A percentile compares a stretch with the other conserved stretches of the same genome.
Conservation (phyloP, 2,113 vertebrate genomes). For the Illadopsis cleaveri region DNA sequence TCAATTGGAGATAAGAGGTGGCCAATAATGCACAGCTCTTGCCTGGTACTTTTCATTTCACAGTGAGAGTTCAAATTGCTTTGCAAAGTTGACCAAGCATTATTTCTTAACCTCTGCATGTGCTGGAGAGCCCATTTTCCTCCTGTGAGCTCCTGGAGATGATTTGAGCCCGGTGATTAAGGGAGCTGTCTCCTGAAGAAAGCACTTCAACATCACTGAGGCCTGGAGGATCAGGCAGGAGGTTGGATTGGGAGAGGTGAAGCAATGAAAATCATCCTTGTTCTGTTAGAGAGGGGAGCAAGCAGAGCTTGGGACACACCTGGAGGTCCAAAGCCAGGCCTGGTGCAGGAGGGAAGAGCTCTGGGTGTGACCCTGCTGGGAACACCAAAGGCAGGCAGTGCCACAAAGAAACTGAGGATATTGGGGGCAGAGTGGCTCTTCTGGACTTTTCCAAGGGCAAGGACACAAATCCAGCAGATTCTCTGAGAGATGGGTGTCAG, state of each 20-base stretch:
- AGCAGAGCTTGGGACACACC: neutral
- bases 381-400: neutral
- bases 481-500: neutral
- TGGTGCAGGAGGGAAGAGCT: neutral
- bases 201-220: neutral
- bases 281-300: neutral
- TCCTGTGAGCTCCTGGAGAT: neutral
- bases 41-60: neutral
- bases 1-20: conserved; percentile 19
- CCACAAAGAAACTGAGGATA: accelerated
- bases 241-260: no score
- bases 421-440: neutral
- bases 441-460: neutral
- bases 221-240: neutral
- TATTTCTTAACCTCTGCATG: neutral
- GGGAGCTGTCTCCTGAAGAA: neutral
- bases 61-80: neutral
- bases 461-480: neutral
- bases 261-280: neutral
- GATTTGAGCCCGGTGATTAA: neutral
- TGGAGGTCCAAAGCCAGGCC: neutral
- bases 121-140: neutral
- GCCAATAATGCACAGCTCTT: conserved; percentile 19
- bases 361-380: neutral
- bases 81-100: conserved; percentile 20